Percentiles rank a stretch among this genome's conserved stretches.
Evolutionary conservation across 2,888 invertebrate species (phyloP).

Genomic region (Eumacrocentrus americanus): DNA sequence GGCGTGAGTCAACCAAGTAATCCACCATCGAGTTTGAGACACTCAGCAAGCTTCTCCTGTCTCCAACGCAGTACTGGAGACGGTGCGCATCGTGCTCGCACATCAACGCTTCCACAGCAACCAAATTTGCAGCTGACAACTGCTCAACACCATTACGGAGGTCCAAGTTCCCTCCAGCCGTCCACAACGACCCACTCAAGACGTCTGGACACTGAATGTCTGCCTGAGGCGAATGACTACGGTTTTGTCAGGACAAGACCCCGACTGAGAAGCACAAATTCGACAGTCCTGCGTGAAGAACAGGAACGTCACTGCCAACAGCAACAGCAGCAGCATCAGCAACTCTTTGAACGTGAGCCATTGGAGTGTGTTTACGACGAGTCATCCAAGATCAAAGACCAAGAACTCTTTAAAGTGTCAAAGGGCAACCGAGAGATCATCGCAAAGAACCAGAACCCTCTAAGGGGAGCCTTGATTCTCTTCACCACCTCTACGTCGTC

Average conservation of each 20-base stretch:
- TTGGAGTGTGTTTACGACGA: slow-evolving; percentile 36
- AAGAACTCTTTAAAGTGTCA: slow-evolving; percentile 41
- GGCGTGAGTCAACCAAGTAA: slow-evolving; percentile 59
- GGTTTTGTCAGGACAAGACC: slow-evolving; percentile 56
- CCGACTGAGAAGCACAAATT: slow-evolving; percentile 54
- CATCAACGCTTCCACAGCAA: slow-evolving; percentile 61
- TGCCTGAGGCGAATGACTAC: slow-evolving; percentile 55
- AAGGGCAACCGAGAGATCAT: slow-evolving; percentile 37
- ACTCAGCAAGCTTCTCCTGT: slow-evolving; percentile 63
- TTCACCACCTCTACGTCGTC: slow-evolving; percentile 57
- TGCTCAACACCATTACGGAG: slow-evolving; percentile 41
- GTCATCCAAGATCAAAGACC: slow-evolving; percentile 37
- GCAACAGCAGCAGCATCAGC: slow-evolving; percentile 11
- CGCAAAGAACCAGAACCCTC: slow-evolving; percentile 53
- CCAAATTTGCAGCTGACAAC: slow-evolving; percentile 42
- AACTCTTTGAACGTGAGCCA: slow-evolving; percentile 40
- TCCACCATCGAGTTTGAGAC: slow-evolving; percentile 60
- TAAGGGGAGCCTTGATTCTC: slow-evolving; percentile 54
- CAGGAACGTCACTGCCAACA: slow-evolving; percentile 36
- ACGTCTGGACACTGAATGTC: slow-evolving; percentile 34
- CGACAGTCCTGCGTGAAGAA: slow-evolving; percentile 51
- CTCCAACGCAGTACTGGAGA: slow-evolving; percentile 56
- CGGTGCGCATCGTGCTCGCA: slow-evolving; percentile 47
- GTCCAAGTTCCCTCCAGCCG: slow-evolving; percentile 42
- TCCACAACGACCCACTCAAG: slow-evolving; percentile 31